phyloP scores from a whole-genome alignment of 2,888 invertebrate species.

The Acanthopleura granulata region DNA sequence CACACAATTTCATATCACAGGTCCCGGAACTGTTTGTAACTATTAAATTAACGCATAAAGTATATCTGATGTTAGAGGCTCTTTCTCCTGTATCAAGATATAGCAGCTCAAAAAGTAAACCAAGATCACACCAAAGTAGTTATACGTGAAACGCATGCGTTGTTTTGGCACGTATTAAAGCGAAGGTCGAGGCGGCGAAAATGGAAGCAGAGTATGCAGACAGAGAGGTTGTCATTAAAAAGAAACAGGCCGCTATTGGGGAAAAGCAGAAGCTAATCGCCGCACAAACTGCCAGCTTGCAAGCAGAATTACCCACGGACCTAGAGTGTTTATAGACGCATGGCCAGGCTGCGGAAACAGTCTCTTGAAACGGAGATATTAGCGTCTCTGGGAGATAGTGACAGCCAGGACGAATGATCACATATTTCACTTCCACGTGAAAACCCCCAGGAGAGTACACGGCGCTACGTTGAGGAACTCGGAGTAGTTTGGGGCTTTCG shows the following conservation, averaged over 20 bases:
- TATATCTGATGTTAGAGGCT: not conserved
- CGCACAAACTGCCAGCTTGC: not conserved
- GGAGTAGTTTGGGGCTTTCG: not conserved
- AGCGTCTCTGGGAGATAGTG: not conserved
- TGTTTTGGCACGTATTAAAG: not conserved
- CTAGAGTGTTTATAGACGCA: not conserved
- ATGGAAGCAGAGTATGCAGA: not conserved
- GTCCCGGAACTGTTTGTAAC: too few relatives aligned
- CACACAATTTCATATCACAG: too few relatives aligned
- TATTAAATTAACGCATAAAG: too few relatives aligned
- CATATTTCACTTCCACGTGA: not conserved
- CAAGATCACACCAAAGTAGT: not conserved
- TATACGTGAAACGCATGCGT: not conserved
- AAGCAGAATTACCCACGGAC: not conserved
- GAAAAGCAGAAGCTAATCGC: not conserved
- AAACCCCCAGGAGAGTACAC: not conserved
- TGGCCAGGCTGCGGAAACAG: slow-evolving; percentile 1
- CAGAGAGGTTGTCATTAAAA: not conserved
- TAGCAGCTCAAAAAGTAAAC: too few relatives aligned
- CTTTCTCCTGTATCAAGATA: not conserved
- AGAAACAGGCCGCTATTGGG: not conserved
- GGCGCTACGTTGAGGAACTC: not conserved
- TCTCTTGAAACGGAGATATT: not conserved
- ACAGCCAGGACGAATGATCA: not conserved
- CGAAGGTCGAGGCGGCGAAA: not conserved